Conservation (phyloP, 2,888 invertebrate species). For the Melieria omissa region DNA sequence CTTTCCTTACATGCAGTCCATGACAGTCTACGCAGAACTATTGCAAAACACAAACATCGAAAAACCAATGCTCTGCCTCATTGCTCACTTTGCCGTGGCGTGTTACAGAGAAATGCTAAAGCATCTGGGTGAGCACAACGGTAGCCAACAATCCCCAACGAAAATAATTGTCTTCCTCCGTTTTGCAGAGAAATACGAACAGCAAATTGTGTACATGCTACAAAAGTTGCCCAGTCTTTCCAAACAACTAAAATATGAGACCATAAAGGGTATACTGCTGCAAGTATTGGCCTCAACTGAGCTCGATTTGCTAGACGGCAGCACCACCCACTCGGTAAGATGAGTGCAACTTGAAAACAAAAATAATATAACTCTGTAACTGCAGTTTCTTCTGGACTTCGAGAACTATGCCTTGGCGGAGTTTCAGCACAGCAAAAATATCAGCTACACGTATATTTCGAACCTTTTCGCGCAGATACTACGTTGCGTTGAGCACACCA, state of each 20-base stretch:
- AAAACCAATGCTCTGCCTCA: slow-evolving; percentile 2
- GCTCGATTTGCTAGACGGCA: neutral
- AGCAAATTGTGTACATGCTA: slow-evolving; percentile 1
- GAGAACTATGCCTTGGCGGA: slow-evolving; percentile 4
- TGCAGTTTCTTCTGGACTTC: neutral
- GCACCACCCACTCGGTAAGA: neutral
- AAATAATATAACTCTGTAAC: neutral
- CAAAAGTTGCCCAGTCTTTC: neutral
- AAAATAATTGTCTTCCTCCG: neutral
- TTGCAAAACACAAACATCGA: neutral
- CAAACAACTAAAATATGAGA: neutral
- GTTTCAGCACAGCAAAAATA: neutral
- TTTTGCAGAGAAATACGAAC: neutral
- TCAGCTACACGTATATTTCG: slow-evolving; percentile 7
- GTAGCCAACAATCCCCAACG: neutral
- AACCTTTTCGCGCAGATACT: slow-evolving; percentile 14
- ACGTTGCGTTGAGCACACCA: slow-evolving; percentile 9
- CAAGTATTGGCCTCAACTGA: slow-evolving; percentile 15
- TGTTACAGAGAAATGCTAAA: slow-evolving; percentile 14
- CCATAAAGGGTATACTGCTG: slow-evolving; percentile 18
- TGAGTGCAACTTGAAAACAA: neutral
- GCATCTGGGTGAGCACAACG: neutral
- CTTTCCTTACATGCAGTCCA: slow-evolving; percentile 11
- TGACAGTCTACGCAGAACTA: slow-evolving; percentile 13
- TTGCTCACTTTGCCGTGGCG: slow-evolving; percentile 13